A percentile compares a stretch with the other conserved stretches of the same genome.
Evolutionary conservation across 37 sponge, comb jelly and placozoan genomes (phyloP).

Genomic region (Hexactinellida sp.): DNA sequence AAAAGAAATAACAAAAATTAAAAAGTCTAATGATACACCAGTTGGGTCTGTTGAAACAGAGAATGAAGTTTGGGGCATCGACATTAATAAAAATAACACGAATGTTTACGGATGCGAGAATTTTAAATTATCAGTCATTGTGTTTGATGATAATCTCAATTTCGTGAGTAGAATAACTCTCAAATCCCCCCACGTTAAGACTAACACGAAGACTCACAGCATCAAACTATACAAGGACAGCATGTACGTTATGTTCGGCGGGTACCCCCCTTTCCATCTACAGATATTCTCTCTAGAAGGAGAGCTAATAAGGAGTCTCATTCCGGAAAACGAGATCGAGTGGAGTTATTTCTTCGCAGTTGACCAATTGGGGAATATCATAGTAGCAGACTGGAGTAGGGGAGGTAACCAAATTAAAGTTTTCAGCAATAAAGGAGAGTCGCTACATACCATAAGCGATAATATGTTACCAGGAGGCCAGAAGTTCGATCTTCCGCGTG

Average conservation of each 20-base stretch:
- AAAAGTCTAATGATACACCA: background rate
- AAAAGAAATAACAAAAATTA: background rate
- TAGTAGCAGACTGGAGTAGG: background rate
- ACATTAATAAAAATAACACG: background rate
- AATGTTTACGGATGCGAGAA: constrained; percentile 3
- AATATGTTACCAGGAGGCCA: background rate
- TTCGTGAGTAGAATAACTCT: background rate
- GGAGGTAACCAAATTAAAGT: constrained; percentile 4
- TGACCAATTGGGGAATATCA: background rate
- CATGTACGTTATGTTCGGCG: background rate
- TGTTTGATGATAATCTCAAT: background rate
- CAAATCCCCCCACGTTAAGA: background rate
- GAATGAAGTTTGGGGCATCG: background rate
- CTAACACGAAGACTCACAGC: background rate
- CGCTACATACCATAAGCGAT: background rate
- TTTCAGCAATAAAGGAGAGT: background rate
- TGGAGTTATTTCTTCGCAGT: background rate
- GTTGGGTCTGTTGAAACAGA: background rate
- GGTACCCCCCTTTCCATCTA: background rate
- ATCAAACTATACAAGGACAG: background rate
- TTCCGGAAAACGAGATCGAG: background rate
- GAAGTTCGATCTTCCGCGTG: background rate
- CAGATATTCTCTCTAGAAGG: constrained; percentile 18
- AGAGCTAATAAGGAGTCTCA: background rate
- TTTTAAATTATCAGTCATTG: background rate